These are phyloP conservation scores for Haliclystus octoradiatus DNA, from an alignment of 30 jellyfish, hydroid and myxozoan genomes.

Conservation along the genomic window DNA sequence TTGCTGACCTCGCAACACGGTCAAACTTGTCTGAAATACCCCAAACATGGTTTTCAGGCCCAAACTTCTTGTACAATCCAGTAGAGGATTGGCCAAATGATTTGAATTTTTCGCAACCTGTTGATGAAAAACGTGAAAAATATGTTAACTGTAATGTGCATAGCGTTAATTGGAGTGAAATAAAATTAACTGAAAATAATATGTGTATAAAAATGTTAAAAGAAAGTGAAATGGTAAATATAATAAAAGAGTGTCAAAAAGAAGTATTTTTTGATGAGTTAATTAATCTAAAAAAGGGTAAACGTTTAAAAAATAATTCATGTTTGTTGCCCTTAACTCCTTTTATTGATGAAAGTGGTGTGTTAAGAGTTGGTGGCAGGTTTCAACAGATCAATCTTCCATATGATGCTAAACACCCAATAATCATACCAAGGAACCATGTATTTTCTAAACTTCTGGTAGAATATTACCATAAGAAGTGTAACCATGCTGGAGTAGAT, in stretches of 20 bases:
- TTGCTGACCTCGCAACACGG: conserved; percentile 35
- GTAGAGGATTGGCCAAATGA: conserved; percentile 25
- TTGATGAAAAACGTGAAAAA: too few species aligned
- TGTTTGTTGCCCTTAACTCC: conserved; percentile 16
- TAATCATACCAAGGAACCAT: conserved; percentile 19
- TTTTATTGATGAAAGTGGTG: conserved; percentile 21
- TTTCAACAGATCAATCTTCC: conserved; percentile 15
- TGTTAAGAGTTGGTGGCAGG: conserved; percentile 35
- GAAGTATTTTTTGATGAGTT: too few species aligned
- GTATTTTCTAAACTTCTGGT: conserved; percentile 14
- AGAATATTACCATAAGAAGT: conserved; percentile 10
- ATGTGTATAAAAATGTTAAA: too few species aligned
- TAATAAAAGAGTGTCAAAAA: too few species aligned
- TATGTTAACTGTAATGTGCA: too few species aligned
- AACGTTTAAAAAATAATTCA: conserved; percentile 16
- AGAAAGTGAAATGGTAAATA: too few species aligned
- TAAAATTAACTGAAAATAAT: too few species aligned
- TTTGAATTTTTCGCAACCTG: too few species aligned
- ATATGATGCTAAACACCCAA: conserved; percentile 20
- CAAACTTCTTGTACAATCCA: conserved; percentile 9
- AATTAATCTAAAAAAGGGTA: conserved; percentile 18
- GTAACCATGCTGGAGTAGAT: conserved; percentile 20
- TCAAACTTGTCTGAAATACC: conserved; percentile 16
- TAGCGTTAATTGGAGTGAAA: too few species aligned
- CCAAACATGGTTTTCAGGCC: conserved; percentile 25